Base-by-base conservation (phyloP, 1,140 invertebrate genomes). In the Drosophila ogumai region DNA sequence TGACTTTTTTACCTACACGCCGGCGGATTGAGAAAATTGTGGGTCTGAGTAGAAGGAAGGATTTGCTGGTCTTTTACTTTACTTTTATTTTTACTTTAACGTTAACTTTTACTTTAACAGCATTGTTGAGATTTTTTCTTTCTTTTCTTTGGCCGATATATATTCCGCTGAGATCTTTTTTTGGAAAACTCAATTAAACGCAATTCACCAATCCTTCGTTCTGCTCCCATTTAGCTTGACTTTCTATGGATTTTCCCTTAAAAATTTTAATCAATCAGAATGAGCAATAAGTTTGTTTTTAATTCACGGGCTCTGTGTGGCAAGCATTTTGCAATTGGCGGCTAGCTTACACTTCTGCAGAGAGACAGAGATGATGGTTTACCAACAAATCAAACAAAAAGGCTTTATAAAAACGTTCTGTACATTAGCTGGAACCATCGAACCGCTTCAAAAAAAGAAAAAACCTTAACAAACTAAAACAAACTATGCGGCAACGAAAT, bases 81-180 rank as follows among this genome's bases (percentile, higher is more conserved):
- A 19, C 15, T 12, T 64, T 67, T 44, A 19, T 12, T 12, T 64
- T 55, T 34, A 49, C 38, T 54, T 59, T 50, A 15, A 10, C 7
- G 56, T 69, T 63, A 44, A 43, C 32, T 22, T 54, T 63, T 31
- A 61, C 25, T 47, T 59, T 58, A 40, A 38, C 54, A 81, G 80
- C 82, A 85, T 92, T 92, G 91, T 90, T 92, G 87, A 92, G 91
- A 92, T 92, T 92, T 92, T 92, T 92, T 92, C 91, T 92, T 92
- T 92, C 91, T 86, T 92, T 88, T 54, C 61, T 68, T 81, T 81
- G 91, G 91, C 82, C 91, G 91, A 92, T 91, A 80, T 79, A 92
- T 87, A 80, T 81, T 87, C 73, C 79, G 73, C 69, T 74, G 50
- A 61, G 65, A 79, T 65, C 61, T 71, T 78, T 17, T 78, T 17